A percentile compares a stretch with the other conserved stretches of the same genome.
Evolutionary conservation across 1,140 invertebrate species (phyloP).

Genomic region (Onthophagus taurus): DNA sequence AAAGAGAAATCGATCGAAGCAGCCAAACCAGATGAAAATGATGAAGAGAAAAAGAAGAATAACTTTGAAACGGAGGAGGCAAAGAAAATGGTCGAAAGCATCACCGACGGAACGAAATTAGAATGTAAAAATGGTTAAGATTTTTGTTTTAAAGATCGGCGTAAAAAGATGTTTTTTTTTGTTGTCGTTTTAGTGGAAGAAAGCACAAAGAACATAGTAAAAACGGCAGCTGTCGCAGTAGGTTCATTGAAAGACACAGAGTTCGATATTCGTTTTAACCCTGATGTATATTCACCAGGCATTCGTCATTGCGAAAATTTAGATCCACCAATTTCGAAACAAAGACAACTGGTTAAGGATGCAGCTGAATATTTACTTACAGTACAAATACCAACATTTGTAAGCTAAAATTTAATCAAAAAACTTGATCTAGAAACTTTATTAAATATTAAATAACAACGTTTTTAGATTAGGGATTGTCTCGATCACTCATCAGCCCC

Average conservation of each 20-base stretch:
- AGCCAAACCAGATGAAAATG: constrained; percentile 36
- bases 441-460: too few relatives aligned
- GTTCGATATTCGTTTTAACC: constrained; percentile 96
- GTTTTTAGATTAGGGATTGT: constrained; percentile 74
- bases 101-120: constrained; percentile 76
- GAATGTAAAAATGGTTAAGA: constrained; percentile 53
- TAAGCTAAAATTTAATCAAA: too few relatives aligned
- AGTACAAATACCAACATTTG: constrained; percentile 88
- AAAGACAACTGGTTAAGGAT: constrained; percentile 84
- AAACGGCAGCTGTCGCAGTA: constrained; percentile 77
- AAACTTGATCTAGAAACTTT: too few relatives aligned
- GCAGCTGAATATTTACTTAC: constrained; percentile 90
- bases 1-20: constrained; percentile 39
- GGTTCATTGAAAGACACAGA: constrained; percentile 89
- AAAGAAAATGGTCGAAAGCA: constrained; percentile 86
- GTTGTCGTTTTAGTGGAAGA: constrained; percentile 57
- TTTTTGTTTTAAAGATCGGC: constrained; percentile 9
- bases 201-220: constrained; percentile 81
- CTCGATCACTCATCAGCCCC: constrained; percentile 85
- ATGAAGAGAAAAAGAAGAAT: constrained; percentile 33
- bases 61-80: constrained; percentile 72
- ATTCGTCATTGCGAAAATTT: constrained; percentile 72
- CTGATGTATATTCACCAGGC: constrained; percentile 92
- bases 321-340: constrained; percentile 61
- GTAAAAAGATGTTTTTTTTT: constrained; percentile 12